A percentile compares a stretch with the other conserved stretches of the same genome.
Evolutionary conservation across 2,797 vertebrate species (phyloP).

Genomic region (Neopelma chrysocephalum): DNA sequence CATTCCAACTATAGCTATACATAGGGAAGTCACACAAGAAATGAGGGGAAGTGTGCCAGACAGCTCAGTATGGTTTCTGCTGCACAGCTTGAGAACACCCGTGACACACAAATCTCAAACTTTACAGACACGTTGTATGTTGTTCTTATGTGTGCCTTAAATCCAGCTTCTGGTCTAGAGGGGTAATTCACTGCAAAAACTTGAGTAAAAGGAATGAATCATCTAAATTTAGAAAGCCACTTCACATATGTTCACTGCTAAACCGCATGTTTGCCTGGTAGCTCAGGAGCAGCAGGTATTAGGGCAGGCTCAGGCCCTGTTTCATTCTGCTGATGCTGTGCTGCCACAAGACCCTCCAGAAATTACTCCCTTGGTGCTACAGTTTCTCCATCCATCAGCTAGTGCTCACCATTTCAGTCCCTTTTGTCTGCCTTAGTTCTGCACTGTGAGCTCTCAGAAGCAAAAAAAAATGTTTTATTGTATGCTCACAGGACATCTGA

Average conservation of each 20-base stretch:
- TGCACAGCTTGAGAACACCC: neutral
- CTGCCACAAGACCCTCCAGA: neutral
- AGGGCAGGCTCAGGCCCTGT: neutral
- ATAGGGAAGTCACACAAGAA: neutral
- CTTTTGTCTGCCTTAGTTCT: neutral
- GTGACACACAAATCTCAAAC: neutral
- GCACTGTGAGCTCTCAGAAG: neutral
- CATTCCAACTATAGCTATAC: neutral
- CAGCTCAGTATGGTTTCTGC: neutral
- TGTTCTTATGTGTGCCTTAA: neutral
- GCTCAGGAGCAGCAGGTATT: neutral
- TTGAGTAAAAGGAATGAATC: neutral
- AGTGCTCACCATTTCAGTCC: neutral
- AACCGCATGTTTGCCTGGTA: accelerated
- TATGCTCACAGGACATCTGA: neutral
- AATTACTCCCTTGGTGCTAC: neutral
- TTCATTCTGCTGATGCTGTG: neutral
- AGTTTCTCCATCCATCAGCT: neutral
- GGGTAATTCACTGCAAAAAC: neutral
- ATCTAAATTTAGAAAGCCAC: neutral
- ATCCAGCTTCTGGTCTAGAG: neutral
- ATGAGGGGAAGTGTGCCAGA: neutral
- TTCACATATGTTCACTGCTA: neutral
- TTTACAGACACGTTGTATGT: accelerated
- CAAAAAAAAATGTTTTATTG: neutral